Percentiles rank a stretch among this genome's conserved stretches.
Conservation (phyloP, 2,113 vertebrate species). For the Morone chrysops region DNA sequence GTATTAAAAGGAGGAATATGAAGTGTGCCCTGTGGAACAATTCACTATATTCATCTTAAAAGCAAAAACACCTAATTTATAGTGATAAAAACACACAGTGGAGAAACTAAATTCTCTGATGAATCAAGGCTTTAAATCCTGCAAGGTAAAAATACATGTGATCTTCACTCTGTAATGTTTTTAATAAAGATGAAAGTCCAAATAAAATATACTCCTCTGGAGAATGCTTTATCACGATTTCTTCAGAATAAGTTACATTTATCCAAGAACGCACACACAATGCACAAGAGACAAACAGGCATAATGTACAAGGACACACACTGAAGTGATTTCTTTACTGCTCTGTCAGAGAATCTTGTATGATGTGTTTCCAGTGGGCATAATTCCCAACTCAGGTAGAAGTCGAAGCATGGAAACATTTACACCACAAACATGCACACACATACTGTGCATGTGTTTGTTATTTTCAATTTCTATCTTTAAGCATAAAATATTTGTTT, state of each 20-base stretch:
- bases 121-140: neutral
- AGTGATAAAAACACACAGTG: neutral
- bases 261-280: neutral
- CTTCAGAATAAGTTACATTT: neutral
- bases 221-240: neutral
- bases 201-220: neutral
- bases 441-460: neutral
- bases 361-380: slow-evolving; percentile 54
- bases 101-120: neutral
- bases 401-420: slow-evolving; percentile 33
- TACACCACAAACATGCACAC: neutral
- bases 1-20: neutral
- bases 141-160: neutral
- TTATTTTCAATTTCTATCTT: slow-evolving; percentile 1
- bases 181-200: neutral
- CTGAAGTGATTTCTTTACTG: slow-evolving; percentile 27
- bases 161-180: neutral
- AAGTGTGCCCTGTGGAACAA: neutral
- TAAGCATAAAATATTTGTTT: neutral
- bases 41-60: neutral
- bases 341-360: neutral
- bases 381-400: slow-evolving; percentile 8
- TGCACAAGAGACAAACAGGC: neutral
- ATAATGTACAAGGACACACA: neutral
- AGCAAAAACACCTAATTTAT: neutral